phyloP scores from a whole-genome alignment of 2,888 invertebrate genomes.

The Gryllus longicercus region DNA sequence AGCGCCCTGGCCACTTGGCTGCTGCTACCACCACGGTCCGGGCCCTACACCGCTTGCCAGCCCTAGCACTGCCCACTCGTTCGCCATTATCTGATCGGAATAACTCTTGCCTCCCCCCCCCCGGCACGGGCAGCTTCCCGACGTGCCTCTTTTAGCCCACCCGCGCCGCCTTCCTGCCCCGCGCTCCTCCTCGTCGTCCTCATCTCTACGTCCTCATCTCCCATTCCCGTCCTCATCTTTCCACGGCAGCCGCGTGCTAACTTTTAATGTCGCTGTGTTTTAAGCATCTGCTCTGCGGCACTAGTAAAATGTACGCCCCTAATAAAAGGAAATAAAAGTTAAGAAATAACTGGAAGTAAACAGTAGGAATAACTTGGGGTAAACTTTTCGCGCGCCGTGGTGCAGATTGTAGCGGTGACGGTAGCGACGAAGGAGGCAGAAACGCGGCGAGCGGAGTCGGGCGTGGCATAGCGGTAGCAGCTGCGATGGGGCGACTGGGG shows the following conservation, averaged over 20 bases:
- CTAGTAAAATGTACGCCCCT: slow-evolving; percentile 4
- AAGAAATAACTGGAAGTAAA: slow-evolving; percentile 8
- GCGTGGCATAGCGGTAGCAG: too few species aligned
- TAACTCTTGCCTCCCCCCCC: background rate
- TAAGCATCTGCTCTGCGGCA: slow-evolving; percentile 9
- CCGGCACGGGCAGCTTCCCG: background rate
- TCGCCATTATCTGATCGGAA: background rate
- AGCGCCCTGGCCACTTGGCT: background rate
- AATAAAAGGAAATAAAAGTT: slow-evolving; percentile 17
- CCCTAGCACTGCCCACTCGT: background rate
- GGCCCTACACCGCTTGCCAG: background rate
- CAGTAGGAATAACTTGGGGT: background rate
- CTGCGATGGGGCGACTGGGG: too few species aligned
- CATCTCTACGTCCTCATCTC: background rate
- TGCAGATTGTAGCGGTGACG: background rate
- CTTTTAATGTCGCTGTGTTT: background rate
- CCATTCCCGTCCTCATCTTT: too few species aligned
- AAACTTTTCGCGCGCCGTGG: background rate
- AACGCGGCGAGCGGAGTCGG: too few species aligned
- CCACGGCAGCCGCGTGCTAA: background rate
- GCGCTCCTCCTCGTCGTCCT: background rate
- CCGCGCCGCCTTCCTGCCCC: background rate
- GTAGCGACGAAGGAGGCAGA: too few species aligned
- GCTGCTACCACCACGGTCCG: too few species aligned
- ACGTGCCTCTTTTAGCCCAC: too few species aligned